These are phyloP conservation scores for Diplolepis rosae DNA, from an alignment of 2,888 invertebrate genomes.

Conservation along the genomic window DNA sequence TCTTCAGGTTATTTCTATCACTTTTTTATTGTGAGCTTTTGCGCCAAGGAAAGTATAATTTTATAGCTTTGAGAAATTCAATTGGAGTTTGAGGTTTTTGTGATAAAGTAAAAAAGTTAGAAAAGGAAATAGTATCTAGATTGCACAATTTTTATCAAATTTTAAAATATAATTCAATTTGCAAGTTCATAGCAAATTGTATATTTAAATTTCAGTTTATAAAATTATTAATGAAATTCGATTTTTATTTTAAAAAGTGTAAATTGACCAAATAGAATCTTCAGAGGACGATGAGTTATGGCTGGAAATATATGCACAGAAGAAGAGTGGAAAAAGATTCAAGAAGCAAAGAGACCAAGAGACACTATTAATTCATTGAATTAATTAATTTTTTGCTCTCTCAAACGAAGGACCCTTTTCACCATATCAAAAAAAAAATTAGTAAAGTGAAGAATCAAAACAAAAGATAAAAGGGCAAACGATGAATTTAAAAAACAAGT, in stretches of 20 bases:
- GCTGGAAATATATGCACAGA: too few relatives aligned
- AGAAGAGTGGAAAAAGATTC: background rate
- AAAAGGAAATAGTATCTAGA: background rate
- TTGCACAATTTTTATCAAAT: too few relatives aligned
- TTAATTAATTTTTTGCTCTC: background rate
- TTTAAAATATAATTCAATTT: too few relatives aligned
- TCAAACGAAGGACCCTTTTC: background rate
- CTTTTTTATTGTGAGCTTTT: background rate
- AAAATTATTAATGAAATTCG: too few relatives aligned
- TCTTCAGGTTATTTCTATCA: background rate
- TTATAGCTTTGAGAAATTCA: background rate
- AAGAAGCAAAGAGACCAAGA: background rate
- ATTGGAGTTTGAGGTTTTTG: background rate
- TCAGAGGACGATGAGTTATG: too few relatives aligned
- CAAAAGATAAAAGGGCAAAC: background rate
- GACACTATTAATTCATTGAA: background rate
- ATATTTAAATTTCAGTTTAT: too few relatives aligned
- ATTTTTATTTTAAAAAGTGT: too few relatives aligned
- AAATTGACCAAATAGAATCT: too few relatives aligned
- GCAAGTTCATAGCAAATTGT: too few relatives aligned
- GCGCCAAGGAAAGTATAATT: background rate
- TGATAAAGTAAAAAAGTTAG: background rate
- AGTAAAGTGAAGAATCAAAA: background rate
- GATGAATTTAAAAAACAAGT: too few relatives aligned
- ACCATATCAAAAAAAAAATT: background rate